A percentile compares a stretch with the other conserved stretches of the same genome.
These are phyloP conservation scores for Calameuta filiformis DNA, from an alignment of 2,888 invertebrate genomes.

Conservation along the genomic window DNA sequence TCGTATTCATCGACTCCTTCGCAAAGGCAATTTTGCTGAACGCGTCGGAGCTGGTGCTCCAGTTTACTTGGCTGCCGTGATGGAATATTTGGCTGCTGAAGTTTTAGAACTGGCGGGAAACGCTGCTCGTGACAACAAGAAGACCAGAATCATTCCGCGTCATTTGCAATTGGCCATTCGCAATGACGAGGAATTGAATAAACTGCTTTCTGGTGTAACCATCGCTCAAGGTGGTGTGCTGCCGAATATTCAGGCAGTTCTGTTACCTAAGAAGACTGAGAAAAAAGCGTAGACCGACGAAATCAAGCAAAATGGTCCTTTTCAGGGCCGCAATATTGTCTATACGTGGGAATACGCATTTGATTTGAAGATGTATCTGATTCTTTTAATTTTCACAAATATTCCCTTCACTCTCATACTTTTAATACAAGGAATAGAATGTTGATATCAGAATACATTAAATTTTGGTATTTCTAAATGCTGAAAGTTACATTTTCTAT, in stretches of 20 bases:
- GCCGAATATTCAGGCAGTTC: constrained; percentile 80
- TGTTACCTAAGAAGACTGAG: constrained; percentile 79
- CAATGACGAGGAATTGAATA: constrained; percentile 86
- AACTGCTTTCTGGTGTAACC: constrained; percentile 79
- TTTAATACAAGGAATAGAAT: background rate
- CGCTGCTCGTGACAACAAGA: constrained; percentile 77
- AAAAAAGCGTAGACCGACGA: constrained; percentile 39
- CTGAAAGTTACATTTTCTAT: background rate
- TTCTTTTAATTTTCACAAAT: background rate
- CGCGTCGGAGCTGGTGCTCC: constrained; percentile 70
- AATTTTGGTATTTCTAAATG: too few species aligned
- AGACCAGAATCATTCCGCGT: constrained; percentile 65
- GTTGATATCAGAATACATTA: background rate
- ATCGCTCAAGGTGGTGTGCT: constrained; percentile 87
- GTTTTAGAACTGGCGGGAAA: constrained; percentile 76
- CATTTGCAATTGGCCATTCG: constrained; percentile 75
- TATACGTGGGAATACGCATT: background rate
- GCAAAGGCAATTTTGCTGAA: constrained; percentile 74
- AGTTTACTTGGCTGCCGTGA: constrained; percentile 71
- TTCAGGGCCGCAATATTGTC: constrained; percentile 29
- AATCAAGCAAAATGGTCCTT: constrained; percentile 29
- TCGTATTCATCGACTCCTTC: constrained; percentile 71
- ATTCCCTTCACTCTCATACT: background rate
- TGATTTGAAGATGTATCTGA: background rate
- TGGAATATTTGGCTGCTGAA: constrained; percentile 79